Evolutionary conservation across 30 jellyfish, hydroid and myxozoan genomes (phyloP).

Genomic region (Turritopsis rubra): DNA sequence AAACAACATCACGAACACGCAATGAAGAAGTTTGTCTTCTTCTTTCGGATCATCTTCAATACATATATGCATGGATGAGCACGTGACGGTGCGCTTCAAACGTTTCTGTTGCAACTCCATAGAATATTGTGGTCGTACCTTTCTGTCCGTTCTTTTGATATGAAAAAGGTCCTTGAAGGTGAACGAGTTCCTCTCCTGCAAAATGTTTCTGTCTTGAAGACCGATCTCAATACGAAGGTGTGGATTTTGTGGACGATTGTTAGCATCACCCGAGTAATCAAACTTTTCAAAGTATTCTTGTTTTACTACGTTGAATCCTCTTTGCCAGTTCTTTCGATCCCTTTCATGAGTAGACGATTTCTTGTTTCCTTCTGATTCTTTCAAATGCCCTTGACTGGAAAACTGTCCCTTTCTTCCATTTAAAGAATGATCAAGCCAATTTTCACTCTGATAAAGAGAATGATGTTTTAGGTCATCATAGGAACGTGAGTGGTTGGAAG

Average conservation of each 20-base stretch:
- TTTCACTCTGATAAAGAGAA: not conserved
- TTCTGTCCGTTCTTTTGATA: not conserved
- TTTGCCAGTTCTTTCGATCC: not conserved
- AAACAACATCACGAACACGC: not conserved
- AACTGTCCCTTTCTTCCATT: not conserved
- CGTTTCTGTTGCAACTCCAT: not conserved
- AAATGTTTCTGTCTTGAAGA: not conserved
- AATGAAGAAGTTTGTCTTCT: not conserved
- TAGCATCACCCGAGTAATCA: not conserved
- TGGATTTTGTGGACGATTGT: not conserved
- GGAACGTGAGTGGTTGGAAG: not conserved
- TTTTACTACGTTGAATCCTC: not conserved
- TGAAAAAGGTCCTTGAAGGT: not conserved
- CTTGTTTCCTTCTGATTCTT: not conserved
- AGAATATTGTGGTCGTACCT: not conserved
- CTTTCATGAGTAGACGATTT: not conserved
- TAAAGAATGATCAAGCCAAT: not conserved
- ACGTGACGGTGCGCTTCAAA: not conserved
- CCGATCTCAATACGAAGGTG: not conserved
- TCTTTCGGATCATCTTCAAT: not conserved
- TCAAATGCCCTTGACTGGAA: not conserved
- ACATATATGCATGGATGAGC: not conserved
- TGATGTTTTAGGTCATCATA: not conserved
- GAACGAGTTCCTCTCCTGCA: not conserved
- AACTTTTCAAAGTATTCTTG: not conserved